phyloP scores from a whole-genome alignment of 2,113 vertebrate genomes.

The Trichechus manatus region DNA sequence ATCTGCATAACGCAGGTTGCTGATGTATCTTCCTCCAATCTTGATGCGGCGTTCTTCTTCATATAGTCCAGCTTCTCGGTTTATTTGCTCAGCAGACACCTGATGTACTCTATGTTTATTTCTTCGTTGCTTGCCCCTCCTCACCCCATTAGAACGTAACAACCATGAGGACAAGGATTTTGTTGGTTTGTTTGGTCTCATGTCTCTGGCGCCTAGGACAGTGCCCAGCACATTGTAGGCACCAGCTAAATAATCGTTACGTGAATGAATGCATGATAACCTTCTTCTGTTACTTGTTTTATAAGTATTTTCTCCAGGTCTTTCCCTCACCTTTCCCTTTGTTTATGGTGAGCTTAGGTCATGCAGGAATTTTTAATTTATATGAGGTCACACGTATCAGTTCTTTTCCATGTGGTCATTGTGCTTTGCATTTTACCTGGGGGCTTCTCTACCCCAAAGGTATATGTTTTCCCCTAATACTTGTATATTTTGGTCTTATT shows the following conservation, averaged over 20 bases:
- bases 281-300: not conserved
- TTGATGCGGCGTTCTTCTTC: no score
- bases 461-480: not conserved
- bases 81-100: no score
- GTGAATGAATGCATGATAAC: not conserved
- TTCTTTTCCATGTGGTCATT: not conserved
- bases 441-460: not conserved
- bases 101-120: not conserved
- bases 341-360: not conserved
- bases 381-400: not conserved
- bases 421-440: not conserved
- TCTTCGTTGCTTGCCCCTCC: not conserved
- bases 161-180: not conserved
- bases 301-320: not conserved
- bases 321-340: not conserved
- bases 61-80: no score
- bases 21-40: no score
- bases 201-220: not conserved
- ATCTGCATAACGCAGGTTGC: no score
- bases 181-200: not conserved
- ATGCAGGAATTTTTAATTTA: not conserved
- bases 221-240: not conserved
- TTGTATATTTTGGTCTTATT: conserved; percentile 34
- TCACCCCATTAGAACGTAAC: not conserved
- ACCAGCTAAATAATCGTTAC: not conserved